These are phyloP conservation scores for Sesia bembeciformis DNA, from an alignment of 2,888 invertebrate species.

Conservation along the genomic window DNA sequence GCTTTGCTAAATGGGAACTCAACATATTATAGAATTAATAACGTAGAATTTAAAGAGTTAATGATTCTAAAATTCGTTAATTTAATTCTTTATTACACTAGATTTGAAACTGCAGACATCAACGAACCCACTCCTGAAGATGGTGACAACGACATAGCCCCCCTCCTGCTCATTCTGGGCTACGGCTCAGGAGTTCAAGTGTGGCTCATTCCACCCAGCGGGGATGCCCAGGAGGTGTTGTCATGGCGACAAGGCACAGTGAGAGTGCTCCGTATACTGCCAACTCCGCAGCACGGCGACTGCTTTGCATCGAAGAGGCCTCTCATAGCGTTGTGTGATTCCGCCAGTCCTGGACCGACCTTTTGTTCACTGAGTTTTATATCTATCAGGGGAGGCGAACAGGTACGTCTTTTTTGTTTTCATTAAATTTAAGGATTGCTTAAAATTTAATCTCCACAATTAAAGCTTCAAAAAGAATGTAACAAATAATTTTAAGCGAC, in stretches of 20 bases:
- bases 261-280: slow-evolving; percentile 86
- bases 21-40: too few relatives aligned
- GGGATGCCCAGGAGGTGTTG: slow-evolving; percentile 95
- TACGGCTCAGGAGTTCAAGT: slow-evolving; percentile 77
- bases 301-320: slow-evolving; percentile 87
- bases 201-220: slow-evolving; percentile 89
- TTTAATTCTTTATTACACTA: slow-evolving; percentile 9
- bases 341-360: slow-evolving; percentile 83
- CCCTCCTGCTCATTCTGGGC: slow-evolving; percentile 88
- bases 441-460: too few relatives aligned
- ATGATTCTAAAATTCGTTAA: too few relatives aligned
- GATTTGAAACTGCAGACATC: slow-evolving; percentile 91
- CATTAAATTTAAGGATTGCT: too few relatives aligned
- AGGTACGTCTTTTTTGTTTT: slow-evolving; percentile 47
- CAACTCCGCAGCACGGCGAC: slow-evolving; percentile 85
- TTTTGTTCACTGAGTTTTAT: slow-evolving; percentile 89
- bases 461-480: too few relatives aligned
- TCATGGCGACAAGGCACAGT: slow-evolving; percentile 96
- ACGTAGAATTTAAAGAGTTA: too few relatives aligned
- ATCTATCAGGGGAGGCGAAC: slow-evolving; percentile 87
- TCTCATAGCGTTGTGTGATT: slow-evolving; percentile 92
- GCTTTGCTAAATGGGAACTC: too few relatives aligned
- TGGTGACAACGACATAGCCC: slow-evolving; percentile 81
- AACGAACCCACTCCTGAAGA: slow-evolving; percentile 84
- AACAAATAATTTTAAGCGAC: too few relatives aligned